Conservation (phyloP, 2,888 invertebrate species). For the Pseudolycoriella hygida region DNA sequence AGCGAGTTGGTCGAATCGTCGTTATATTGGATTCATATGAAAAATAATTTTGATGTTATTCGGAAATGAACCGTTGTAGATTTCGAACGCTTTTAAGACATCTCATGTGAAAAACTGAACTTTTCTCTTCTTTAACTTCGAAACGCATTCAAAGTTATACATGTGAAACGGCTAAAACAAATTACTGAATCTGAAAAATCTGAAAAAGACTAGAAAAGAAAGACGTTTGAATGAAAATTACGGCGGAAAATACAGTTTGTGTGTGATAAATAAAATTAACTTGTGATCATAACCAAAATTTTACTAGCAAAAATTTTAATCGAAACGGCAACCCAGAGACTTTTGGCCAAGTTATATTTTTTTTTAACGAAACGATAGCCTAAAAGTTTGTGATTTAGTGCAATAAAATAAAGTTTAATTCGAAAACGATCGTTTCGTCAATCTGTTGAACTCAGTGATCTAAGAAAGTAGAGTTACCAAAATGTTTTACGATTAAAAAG, state of each 20-base stretch:
- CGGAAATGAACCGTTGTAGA: slow-evolving; percentile 10
- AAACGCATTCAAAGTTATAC: too few relatives aligned
- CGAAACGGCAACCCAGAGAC: too few relatives aligned
- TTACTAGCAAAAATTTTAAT: background rate
- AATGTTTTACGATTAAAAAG: too few relatives aligned
- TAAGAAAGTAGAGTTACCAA: background rate
- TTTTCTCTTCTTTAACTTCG: too few relatives aligned
- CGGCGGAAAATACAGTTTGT: background rate
- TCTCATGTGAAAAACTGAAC: too few relatives aligned
- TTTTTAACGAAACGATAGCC: too few relatives aligned
- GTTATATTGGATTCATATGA: background rate
- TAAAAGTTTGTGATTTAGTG: background rate
- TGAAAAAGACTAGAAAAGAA: background rate
- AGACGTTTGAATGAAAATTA: too few relatives aligned
- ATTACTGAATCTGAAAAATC: too few relatives aligned
- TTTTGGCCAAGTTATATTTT: too few relatives aligned
- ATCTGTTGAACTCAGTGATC: background rate
- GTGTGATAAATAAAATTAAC: background rate
- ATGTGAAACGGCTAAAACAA: background rate
- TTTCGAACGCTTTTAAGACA: too few relatives aligned
- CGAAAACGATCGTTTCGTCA: too few relatives aligned
- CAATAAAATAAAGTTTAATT: background rate
- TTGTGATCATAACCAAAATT: background rate
- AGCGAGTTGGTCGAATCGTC: background rate
- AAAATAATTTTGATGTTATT: slow-evolving; percentile 5